Base-by-base conservation (phyloP, 2,113 vertebrate genomes). In the Melanocharis versteri region DNA sequence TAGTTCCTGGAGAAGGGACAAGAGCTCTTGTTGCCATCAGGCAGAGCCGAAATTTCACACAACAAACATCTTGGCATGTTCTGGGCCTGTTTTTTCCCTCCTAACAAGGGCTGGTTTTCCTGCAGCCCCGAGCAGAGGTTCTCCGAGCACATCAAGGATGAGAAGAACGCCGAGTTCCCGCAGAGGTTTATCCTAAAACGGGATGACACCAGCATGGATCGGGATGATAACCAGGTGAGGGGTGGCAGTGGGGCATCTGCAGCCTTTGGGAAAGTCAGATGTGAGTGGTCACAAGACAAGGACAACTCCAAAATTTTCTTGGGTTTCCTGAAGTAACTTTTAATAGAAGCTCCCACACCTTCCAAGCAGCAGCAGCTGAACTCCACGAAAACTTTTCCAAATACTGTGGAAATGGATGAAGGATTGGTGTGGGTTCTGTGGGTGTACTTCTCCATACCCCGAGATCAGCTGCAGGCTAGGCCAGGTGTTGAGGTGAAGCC, bases 71-170 rank as follows among this genome's bases (percentile, higher is more conserved):
- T 37, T 23, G n/a, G 17, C 33, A 0, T 10, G 19, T 39, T 37
- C 28, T 42, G 2, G 30, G 40, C 7, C 35, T 1, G 0, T 12
- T 48, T 21, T 33, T 9, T 14, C 20, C 44, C 24, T 35, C 40
- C 40, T 95, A 5, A 96, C 61, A 39, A 58, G 39, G 18, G 30
- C 33, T 94, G 90, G 48, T 97, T 97, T 90, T 37, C 95, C 78
- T 81, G 54, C 97, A 99, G 99, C 97, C 99, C 99, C 37, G 99
- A 99, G 94, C 99, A 99, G 98, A 99, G 99, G 84, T 99, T 99
- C 96, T 99, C 99, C 22, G 99, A 99, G 98, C 99, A 99, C 98
- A 99, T 99, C 96, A 99, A 99, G 90, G 99, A 99, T 81, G 99
- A 99, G 97, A 98, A 99, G 95, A 99, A 98, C 60, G 97, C 99